These are phyloP conservation scores for Remorina albescens DNA, from an alignment of 2,797 vertebrate species.

Conservation along the genomic window DNA sequence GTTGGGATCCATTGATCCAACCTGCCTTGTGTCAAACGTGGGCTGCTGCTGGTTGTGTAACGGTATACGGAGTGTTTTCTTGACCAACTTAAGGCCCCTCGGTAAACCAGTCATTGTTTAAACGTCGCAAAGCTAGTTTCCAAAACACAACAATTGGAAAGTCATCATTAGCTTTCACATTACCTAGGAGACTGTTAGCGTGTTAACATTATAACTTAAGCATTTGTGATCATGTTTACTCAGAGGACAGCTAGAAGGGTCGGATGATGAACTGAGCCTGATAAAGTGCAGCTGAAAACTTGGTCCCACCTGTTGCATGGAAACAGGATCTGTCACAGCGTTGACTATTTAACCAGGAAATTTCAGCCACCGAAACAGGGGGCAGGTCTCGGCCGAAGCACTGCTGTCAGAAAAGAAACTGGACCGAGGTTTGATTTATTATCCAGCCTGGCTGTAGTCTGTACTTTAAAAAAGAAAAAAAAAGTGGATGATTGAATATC, in stretches of 20 bases:
- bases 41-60: too few relatives aligned
- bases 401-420: background rate
- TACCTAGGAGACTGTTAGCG: too few relatives aligned
- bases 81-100: too few relatives aligned
- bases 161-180: too few relatives aligned
- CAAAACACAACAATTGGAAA: too few relatives aligned
- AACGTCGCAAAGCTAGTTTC: too few relatives aligned
- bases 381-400: background rate
- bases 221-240: too few relatives aligned
- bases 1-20: too few relatives aligned
- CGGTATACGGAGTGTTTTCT: too few relatives aligned
- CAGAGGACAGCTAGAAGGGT: background rate
- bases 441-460: background rate
- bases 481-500: background rate
- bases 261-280: background rate
- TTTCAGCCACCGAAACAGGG: background rate
- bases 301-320: background rate
- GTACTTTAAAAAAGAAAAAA: too few relatives aligned
- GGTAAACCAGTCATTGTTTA: too few relatives aligned
- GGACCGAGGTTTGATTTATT: background rate
- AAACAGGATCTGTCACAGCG: background rate
- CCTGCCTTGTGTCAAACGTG: too few relatives aligned
- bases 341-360: slow-evolving; percentile 5
- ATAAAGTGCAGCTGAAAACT: background rate
- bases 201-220: background rate